Evolutionary conservation across 1,140 invertebrate species (phyloP).

Genomic region (Brachionus asplanchnoidis): DNA sequence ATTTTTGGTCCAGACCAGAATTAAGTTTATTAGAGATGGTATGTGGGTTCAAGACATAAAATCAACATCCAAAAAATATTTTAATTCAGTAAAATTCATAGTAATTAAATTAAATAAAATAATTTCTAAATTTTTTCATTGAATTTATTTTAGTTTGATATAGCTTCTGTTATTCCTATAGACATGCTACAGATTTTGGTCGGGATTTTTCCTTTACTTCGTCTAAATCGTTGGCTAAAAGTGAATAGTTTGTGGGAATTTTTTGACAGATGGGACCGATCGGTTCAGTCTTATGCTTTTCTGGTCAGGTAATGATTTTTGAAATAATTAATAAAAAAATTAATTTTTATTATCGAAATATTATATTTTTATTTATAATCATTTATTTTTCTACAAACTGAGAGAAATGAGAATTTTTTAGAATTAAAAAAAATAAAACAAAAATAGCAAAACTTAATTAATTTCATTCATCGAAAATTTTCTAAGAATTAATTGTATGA

Average conservation of each 20-base stretch:
- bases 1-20: slow-evolving; percentile 69
- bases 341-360: neutral
- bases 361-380: neutral
- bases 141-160: neutral
- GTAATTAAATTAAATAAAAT: neutral
- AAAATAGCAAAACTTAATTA: too few species aligned
- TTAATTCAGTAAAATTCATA: slow-evolving; percentile 45
- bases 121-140: neutral
- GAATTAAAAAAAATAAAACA: too few species aligned
- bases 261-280: slow-evolving; percentile 39
- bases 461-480: too few species aligned
- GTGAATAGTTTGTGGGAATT: slow-evolving; percentile 21
- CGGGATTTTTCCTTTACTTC: neutral
- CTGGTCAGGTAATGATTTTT: neutral
- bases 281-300: slow-evolving; percentile 13
- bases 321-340: neutral
- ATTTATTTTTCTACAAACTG: too few species aligned
- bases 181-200: slow-evolving; percentile 15
- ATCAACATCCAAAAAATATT: slow-evolving; percentile 15
- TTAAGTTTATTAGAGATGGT: slow-evolving; percentile 57
- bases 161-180: slow-evolving; percentile 8
- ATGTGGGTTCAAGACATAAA: neutral
- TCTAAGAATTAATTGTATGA: too few species aligned
- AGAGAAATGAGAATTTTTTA: too few species aligned
- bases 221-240: slow-evolving; percentile 35